Base-by-base conservation (phyloP, 35 echinoderm and acorn worm species). In the Amphiura filiformis region DNA sequence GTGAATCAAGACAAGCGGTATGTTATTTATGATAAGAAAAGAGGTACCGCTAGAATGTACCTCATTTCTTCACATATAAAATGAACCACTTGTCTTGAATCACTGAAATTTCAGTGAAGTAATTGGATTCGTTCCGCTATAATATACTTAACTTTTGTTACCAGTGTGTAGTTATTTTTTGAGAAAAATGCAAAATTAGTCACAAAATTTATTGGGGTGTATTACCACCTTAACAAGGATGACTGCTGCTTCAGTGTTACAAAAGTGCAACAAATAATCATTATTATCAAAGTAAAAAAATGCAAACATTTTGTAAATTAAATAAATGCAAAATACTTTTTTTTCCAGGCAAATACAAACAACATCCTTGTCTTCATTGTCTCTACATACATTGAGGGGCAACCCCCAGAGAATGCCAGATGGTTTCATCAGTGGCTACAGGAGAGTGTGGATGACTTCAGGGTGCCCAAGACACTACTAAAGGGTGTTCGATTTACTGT, bases 351-450 rank as follows among this genome's bases (percentile, higher is more conserved):
- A 82, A 89, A 81, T 49, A 83, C 83, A 34, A 34, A 80, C 13
- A 91, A 37, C 37, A 79, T 78, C 31, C 79, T 80, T 77, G 38
- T 98, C 0, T 94, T 91, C 47, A 87, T 98, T 13, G 34, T 98
- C 3, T 88, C 96, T 12, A 91, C 96, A 26, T 99, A 94, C 87
- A 92, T 80, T 31, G 90, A 99, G 34, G 96, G 96, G 0, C 47
- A 94, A 38, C 96, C 96, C 0, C 90, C 96, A 56, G 93, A 99
- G 39, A 76, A 65, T 34, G 92, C 93, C 14, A 76, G 57, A 34
- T 99, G 96, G 96, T 99, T 99, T 83, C 91, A 79, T 37, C 91
- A 92, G 35, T 99, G 96, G 96, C 56, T 99, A n/a, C 90, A 95
- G 33, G 96, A 93, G 32, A 80, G 93, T 5, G 87, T 89, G 32